Conservation (phyloP, 1,140 invertebrate species). For the Drosophila tristis region DNA sequence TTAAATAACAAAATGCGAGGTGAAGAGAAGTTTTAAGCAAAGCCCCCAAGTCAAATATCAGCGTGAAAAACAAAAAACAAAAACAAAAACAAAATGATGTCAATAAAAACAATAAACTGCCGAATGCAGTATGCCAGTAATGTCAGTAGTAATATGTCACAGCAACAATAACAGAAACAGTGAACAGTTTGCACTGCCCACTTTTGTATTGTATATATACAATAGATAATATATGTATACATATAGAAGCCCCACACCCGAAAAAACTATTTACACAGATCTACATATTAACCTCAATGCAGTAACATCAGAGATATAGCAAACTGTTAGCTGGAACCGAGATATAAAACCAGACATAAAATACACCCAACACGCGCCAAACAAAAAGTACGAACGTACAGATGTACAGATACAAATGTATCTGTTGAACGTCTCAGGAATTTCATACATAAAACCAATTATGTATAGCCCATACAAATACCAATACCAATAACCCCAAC, state of each 20-base stretch:
- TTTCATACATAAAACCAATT: conserved; percentile 60
- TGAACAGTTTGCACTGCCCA: conserved; percentile 19
- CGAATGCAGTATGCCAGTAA: conserved; percentile 5
- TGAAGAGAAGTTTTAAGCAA: conserved; percentile 17
- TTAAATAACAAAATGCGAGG: conserved; percentile 21
- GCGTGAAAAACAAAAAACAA: neutral
- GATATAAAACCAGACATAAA: too few relatives aligned
- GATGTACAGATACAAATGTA: conserved; percentile 29
- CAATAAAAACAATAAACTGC: neutral
- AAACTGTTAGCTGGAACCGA: conserved; percentile 1
- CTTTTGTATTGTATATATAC: conserved; percentile 11
- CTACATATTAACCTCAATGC: neutral
- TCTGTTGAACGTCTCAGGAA: conserved; percentile 82
- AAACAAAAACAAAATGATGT: neutral
- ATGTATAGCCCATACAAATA: conserved; percentile 16
- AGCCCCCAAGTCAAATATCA: conserved; percentile 14
- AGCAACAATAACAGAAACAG: conserved; percentile 21
- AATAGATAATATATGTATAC: conserved; percentile 2
- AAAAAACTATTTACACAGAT: conserved; percentile 6
- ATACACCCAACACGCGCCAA: conserved; percentile 1
- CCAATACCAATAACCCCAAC: neutral
- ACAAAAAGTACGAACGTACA: conserved; percentile 10
- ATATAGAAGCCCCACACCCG: neutral
- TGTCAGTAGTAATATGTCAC: conserved; percentile 12
- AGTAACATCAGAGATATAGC: conserved; percentile 11